These are phyloP conservation scores for Zeugodacus cucurbitae DNA, from an alignment of 1,140 invertebrate species.

Conservation along the genomic window DNA sequence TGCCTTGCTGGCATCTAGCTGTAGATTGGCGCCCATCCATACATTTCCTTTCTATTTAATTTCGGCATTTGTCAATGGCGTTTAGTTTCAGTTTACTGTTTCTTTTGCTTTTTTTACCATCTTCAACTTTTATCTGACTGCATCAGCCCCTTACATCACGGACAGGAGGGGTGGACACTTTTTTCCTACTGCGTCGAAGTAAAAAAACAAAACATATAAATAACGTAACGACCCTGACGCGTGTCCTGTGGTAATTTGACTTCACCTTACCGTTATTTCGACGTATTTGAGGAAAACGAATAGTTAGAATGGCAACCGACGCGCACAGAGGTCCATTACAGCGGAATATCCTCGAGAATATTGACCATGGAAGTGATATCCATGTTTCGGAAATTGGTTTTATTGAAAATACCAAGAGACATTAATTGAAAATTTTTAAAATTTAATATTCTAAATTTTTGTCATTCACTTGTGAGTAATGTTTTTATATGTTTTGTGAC, in stretches of 20 bases:
- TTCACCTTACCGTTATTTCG: neutral
- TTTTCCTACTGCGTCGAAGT: neutral
- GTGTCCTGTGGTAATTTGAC: conserved; percentile 20
- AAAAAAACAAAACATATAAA: neutral
- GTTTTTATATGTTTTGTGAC: too few relatives aligned
- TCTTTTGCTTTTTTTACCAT: neutral
- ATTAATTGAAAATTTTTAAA: too few relatives aligned
- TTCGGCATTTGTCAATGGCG: neutral
- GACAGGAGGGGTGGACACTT: too few relatives aligned
- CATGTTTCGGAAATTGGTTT: too few relatives aligned
- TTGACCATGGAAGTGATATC: too few relatives aligned
- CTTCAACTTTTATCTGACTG: conserved; percentile 6
- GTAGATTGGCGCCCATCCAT: neutral
- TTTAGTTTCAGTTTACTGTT: neutral
- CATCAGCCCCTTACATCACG: too few relatives aligned
- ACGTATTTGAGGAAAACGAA: neutral
- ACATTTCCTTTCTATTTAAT: neutral
- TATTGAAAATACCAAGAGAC: too few relatives aligned
- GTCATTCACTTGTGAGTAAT: too few relatives aligned
- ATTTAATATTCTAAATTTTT: too few relatives aligned
- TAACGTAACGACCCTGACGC: neutral
- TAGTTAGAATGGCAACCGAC: neutral
- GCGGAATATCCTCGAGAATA: neutral
- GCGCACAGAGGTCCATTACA: neutral
- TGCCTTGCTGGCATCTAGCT: neutral